Conservation (phyloP, 2,797 vertebrate species). For the Anas capensis region DNA sequence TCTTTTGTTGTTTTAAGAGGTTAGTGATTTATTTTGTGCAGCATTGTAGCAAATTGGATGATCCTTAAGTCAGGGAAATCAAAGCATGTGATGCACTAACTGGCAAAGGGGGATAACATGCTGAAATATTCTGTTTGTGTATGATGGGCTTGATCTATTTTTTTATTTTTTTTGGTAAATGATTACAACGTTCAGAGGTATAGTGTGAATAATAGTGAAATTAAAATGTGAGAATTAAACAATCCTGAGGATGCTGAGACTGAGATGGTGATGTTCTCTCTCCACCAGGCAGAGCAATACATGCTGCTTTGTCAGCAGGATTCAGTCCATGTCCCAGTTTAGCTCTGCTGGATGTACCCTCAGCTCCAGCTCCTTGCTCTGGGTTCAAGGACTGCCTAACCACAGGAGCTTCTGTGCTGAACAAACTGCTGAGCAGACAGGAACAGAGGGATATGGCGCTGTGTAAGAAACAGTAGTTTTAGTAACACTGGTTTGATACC, state of each 20-base stretch:
- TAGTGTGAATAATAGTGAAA: background rate
- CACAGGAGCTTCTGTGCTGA: background rate
- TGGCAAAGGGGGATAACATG: background rate
- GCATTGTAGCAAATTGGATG: conserved; percentile 42
- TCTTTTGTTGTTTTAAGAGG: conserved; percentile 21
- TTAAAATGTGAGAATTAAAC: background rate
- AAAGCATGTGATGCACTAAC: background rate
- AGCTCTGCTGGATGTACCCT: background rate
- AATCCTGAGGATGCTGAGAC: background rate
- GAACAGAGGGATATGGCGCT: background rate
- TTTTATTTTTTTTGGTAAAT: background rate
- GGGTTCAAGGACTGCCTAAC: background rate
- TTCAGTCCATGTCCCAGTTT: background rate
- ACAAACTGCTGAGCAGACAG: background rate
- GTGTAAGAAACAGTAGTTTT: background rate
- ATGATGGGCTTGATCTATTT: background rate
- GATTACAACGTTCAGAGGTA: background rate
- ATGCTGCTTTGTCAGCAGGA: background rate
- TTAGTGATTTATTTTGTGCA: conserved; percentile 63
- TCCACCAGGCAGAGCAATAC: accelerated
- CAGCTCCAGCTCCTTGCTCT: background rate
- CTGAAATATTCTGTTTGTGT: background rate
- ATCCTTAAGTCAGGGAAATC: conserved; percentile 41
- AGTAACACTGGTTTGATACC: background rate
- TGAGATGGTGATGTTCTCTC: background rate